Evolutionary conservation across 1,140 invertebrate genomes (phyloP), one percentile per base, ranked within the genome.

Genomic region (Akabosia matsudoensis): DNA sequence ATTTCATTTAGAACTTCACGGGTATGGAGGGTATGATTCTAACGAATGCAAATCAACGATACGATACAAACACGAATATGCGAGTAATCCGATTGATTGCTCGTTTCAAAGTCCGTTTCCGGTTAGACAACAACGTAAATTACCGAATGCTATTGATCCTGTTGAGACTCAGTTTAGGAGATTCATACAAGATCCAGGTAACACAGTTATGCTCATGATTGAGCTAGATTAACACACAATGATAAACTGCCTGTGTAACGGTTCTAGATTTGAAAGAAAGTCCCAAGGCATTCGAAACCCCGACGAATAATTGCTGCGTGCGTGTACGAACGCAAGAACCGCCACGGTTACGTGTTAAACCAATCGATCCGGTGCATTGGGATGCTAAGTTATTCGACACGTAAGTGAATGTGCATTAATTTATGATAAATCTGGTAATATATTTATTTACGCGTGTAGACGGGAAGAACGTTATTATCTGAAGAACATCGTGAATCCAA

Each of bases 361-460:
- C 61, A 31, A 67, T 67, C 61, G 28, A 67, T 31, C 61, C 61
- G 61, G 22, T 67, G 28, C 61, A 67, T n/a, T 67, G 61, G 61
- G 31, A 67, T 14, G 10, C 61, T 13, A 30, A 67, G 28, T 67
- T 67, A n/a, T 67, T 67, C n/a, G 61, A 67, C 61, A 67, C 61
- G 61, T 67, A 7, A 28, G 61, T 22, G n/a, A n/a, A n/a, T 61
- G 37, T 7, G 18, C 7, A 45, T 45, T 45, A 45, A 45, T 45
- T 45, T 10, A 10, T 10, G 18, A 45, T 45, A 45, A 18, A 7
- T 10, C 37, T 45, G 7, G 18, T 45, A 45, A n/a, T n/a, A n/a
- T n/a, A n/a, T n/a, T n/a, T n/a, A n/a, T n/a, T n/a, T n/a, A n/a
- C n/a, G n/a, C n/a, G n/a, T 45, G 37, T 10, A 45, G 7, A 45